Base-by-base conservation (phyloP, 37 sponge, comb jelly and placozoan genomes). In the Bolinopsis microptera region DNA sequence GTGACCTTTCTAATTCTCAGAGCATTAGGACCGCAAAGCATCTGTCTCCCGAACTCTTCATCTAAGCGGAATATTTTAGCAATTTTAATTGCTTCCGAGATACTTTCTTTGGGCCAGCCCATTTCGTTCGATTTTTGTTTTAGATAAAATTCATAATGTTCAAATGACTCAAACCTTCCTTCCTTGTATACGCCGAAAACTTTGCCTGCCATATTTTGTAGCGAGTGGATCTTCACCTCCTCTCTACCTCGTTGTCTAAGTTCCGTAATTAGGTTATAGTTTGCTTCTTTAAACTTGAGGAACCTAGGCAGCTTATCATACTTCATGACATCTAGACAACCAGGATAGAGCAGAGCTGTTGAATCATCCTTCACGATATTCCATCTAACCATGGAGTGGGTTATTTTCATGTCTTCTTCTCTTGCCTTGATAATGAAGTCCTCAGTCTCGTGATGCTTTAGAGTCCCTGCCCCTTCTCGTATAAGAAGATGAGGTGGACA, bases 21-120 rank as follows among this genome's bases (percentile, higher is more conserved):
- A 18, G 80, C 34, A 18, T 77, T 77, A 33, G 80, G 80, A 33
- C 80, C 3, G n/a, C n/a, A n/a, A n/a, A n/a, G n/a, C n/a, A n/a
- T n/a, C n/a, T n/a, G n/a, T n/a, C n/a, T n/a, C n/a, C 80, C 80
- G 35, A 77, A 35, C 80, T 77, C 80, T 18, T 77, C 80, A 32
- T 77, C 80, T 16, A 34, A 34, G 5, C 32, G 35, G 21, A 1
- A 77, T 3, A 77, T 0, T 35, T 27, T 77, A 32, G 80, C 80
- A 22, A 77, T 36, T 32, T 32, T 77, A 9, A 77, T 34, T 33
- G 80, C 80, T 35, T 3, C 9, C 3, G 28, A 36, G 13, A 77
- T 36, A 16, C 35, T 18, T 0, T 1, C 2, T 32, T 77, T 77
- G 1, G 80, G 33, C 80, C 80, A 77, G 80, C 80, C 80, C 80